Percentiles rank a stretch among this genome's conserved stretches.
Conservation (phyloP, 1,140 invertebrate genomes). For the Diorhabda sublineata region DNA sequence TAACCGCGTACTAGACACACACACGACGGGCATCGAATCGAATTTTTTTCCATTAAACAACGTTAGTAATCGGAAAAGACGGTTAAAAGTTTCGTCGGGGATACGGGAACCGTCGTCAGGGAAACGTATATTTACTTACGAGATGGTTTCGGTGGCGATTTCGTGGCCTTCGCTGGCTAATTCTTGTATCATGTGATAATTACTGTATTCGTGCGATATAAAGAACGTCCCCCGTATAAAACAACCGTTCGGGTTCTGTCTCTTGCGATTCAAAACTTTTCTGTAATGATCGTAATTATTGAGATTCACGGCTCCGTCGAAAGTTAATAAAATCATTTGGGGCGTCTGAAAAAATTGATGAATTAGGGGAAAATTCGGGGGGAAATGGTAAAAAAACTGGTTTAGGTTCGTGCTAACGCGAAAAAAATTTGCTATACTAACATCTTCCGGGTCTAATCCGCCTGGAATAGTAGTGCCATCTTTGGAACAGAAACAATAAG, state of each 20-base stretch:
- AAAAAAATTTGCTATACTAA: conserved; percentile 46
- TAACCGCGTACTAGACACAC: too few species aligned
- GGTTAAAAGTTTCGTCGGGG: too few species aligned
- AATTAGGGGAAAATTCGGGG: too few species aligned
- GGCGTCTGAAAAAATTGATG: conserved; percentile 64
- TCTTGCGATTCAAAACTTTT: conserved; percentile 74
- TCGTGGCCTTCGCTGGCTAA: conserved; percentile 86
- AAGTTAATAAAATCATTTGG: conserved; percentile 90
- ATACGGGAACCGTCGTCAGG: too few species aligned
- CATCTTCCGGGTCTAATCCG: conserved; percentile 72
- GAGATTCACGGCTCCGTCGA: conserved; percentile 89
- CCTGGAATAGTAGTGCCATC: conserved; percentile 86
- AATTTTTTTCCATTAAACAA: too few species aligned
- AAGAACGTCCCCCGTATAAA: conserved; percentile 90
- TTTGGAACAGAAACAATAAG: conserved; percentile 90
- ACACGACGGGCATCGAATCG: too few species aligned
- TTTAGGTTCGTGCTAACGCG: too few species aligned
- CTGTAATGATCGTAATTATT: conserved; percentile 88
- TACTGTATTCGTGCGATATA: conserved; percentile 90
- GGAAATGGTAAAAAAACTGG: too few species aligned
- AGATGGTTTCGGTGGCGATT: conserved; percentile 86
- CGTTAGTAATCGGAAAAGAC: too few species aligned
- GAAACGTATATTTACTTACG: conserved; percentile 51
- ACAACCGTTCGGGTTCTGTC: conserved; percentile 86
- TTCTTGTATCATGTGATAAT: conserved; percentile 88